Percentiles rank a stretch among this genome's conserved stretches.
Conservation (phyloP, 1,140 invertebrate genomes). For the Lanistes nyassanus region DNA sequence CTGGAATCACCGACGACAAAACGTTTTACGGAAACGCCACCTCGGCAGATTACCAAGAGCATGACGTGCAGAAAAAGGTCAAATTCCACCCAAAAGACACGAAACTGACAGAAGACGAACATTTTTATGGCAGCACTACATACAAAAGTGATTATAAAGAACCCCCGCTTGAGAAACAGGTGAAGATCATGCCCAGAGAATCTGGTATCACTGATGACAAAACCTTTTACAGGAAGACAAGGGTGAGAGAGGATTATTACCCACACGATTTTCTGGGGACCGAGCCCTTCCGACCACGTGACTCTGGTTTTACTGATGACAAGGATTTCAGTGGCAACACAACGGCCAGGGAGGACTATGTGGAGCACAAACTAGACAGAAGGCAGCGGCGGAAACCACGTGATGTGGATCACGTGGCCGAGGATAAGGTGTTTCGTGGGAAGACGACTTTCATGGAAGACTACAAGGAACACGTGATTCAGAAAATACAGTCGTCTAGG, state of each 20-base stretch:
- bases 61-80: background rate
- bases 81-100: background rate
- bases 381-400: too few species aligned
- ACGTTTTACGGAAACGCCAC: background rate
- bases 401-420: too few species aligned
- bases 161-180: background rate
- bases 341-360: too few species aligned
- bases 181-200: background rate
- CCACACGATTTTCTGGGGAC: background rate
- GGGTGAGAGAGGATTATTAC: background rate
- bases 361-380: too few species aligned
- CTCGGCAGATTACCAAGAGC: conserved; percentile 5
- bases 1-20: too few species aligned
- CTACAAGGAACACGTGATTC: too few species aligned
- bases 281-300: background rate
- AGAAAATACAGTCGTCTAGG: too few species aligned
- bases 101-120: background rate
- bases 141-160: background rate
- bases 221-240: background rate
- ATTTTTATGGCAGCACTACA: conserved; percentile 11
- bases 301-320: background rate
- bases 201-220: background rate
- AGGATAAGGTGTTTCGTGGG: too few species aligned
- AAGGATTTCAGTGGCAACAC: too few species aligned
- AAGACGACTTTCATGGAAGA: too few species aligned